Evolutionary conservation across 2,113 vertebrate species (phyloP), one percentile per base, ranked within the genome.

Genomic region (Eretmochelys imbricata): DNA sequence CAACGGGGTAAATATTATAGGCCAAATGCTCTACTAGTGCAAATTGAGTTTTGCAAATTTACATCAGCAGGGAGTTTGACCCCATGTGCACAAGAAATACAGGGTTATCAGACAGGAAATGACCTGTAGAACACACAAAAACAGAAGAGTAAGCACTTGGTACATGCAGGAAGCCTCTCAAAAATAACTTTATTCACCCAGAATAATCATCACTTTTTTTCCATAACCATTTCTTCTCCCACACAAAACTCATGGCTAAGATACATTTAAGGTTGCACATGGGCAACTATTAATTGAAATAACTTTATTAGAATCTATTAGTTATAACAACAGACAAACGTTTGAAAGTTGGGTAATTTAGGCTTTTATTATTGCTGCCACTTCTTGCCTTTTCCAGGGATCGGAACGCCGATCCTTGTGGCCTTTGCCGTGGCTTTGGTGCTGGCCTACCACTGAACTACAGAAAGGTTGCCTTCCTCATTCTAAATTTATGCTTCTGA

Each of bases 391-490:
- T 42, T 88, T 59, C 46, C 24, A 0, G 0, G 24, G 13, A 20
- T 3, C 48, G 89, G 80, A 86, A 54, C 25, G 27, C 25, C 16
- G 24, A 59, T 25, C 92, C 83, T 2, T 20, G 48, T 85, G 8
- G 4, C 7, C 10, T 53, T 90, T 94, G 85, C 53, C 82, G 42
- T 5, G 35, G 8, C 11, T 8, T 16, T 19, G n/a, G 65, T 29
- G 65, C 65, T 72, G 8, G 35, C 65, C 35, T 9, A 19, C 31
- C 65, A 72, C 65, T 19, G 17, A 19, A n/a, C 38, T 19, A 29
- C 13, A 14, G 49, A 31, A 10, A 80, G 48, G 17, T 4, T 1
- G 0, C 24, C 2, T 0, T 5, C 50, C 49, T 12, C 8, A 2
- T 42, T 11, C 31, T 78, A 2, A 29, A 75, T 31, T 82, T 19